Percentiles rank a stretch among this genome's conserved stretches.
These are phyloP conservation scores for Protodeltote pygarga DNA, from an alignment of 2,888 invertebrate genomes.

Conservation along the genomic window DNA sequence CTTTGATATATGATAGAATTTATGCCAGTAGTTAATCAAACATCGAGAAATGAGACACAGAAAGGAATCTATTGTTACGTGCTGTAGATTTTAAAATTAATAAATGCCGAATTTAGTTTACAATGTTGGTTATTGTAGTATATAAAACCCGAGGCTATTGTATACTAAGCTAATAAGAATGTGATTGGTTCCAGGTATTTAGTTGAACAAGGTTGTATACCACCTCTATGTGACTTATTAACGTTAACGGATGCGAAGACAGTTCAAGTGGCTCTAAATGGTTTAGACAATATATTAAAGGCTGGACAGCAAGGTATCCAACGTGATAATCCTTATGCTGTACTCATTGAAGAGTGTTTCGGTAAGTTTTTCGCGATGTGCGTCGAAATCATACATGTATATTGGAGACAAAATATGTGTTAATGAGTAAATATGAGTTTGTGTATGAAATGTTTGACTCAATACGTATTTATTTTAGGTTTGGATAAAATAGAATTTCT, in stretches of 20 bases:
- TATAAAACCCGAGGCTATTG: too few relatives aligned
- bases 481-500: conserved; percentile 99
- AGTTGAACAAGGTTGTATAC: conserved; percentile 94
- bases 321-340: conserved; percentile 95
- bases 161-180: not conserved
- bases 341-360: conserved; percentile 97
- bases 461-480: conserved; percentile 85
- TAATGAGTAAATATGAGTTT: too few relatives aligned
- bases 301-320: conserved; percentile 95
- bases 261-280: conserved; percentile 97
- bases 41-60: too few relatives aligned
- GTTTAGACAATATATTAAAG: conserved; percentile 97
- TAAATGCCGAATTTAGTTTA: too few relatives aligned
- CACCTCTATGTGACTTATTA: conserved; percentile 96
- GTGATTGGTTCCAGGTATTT: conserved; percentile 82
- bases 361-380: conserved; percentile 86
- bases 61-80: too few relatives aligned
- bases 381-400: too few relatives aligned
- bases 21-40: too few relatives aligned
- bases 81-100: too few relatives aligned
- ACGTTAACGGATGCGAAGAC: conserved; percentile 98
- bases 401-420: too few relatives aligned
- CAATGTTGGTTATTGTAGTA: too few relatives aligned
- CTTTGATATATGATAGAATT: too few relatives aligned
- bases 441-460: not conserved